phyloP scores from a whole-genome alignment of 2,797 vertebrate species.

The Anabas testudineus region DNA sequence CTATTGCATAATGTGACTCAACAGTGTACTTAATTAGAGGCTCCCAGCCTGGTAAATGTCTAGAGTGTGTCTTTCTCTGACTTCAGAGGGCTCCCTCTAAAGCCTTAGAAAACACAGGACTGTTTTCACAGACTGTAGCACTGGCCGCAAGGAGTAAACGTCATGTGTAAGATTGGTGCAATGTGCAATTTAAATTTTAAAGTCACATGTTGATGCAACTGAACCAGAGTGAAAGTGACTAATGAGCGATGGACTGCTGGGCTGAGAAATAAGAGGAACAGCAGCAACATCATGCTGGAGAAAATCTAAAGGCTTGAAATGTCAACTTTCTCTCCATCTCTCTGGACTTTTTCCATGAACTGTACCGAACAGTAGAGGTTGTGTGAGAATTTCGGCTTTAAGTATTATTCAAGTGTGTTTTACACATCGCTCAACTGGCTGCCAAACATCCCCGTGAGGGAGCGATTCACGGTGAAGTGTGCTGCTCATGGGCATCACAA shows the following conservation, averaged over 20 bases:
- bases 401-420: too few species aligned
- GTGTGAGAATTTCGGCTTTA: not conserved
- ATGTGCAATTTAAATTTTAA: conserved; percentile 22
- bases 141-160: not conserved
- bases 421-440: too few species aligned
- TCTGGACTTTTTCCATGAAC: not conserved
- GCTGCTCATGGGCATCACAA: conserved; percentile 18
- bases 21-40: not conserved
- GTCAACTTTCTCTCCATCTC: not conserved
- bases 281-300: not conserved
- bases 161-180: not conserved
- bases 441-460: not conserved
- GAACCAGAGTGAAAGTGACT: conserved; percentile 11
- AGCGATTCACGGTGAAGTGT: conserved; percentile 15
- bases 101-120: not conserved
- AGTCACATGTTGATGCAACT: conserved; percentile 25
- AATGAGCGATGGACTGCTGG: not conserved
- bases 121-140: not conserved
- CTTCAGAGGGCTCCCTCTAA: conserved; percentile 9
- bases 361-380: not conserved
- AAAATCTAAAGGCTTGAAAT: not conserved
- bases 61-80: not conserved
- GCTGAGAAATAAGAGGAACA: not conserved
- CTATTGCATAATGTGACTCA: not conserved
- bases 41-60: not conserved